Evolutionary conservation across 2,888 invertebrate genomes (phyloP), one percentile per base, ranked within the genome.

Genomic region (Melangyna quadrimaculata): DNA sequence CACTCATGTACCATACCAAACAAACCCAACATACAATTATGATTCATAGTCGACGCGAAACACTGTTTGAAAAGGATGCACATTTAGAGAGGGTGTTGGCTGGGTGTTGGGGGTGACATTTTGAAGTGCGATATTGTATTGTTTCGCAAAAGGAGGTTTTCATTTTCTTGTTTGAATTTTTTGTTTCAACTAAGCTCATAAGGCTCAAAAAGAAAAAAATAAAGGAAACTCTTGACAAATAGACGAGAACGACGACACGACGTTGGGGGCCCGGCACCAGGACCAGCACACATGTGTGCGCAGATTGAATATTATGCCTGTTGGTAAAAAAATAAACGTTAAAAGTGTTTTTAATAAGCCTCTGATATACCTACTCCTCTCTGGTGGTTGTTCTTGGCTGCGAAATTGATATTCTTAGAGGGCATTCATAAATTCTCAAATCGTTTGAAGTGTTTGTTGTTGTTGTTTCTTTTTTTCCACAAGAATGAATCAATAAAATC

Each of bases 41-140:
- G 80, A 77, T 59, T 75, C 69, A n/a, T n/a, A 79, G 14, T n/a
- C 74, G 48, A 75, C 63, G 80, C 63, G 43, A 80, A 71, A 71
- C 70, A 37, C 53, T 61, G 35, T 53, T 73, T 48, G 37, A 10
- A 32, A 61, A 80, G 6, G 65, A 59, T 82, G 69, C 69, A 55
- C 63, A 55, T 75, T 74, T 40, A 65, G 48, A 69, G 40, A 45
- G 81, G 65, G 37, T 57, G 55, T 57, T 32, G 8, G 17, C 9
- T 12, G 19, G 35, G 43, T 70, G 80, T 57, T 80, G 84, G 45
- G 74, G 84, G 45, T 84, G 84, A 84, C 80, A 80, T 84, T 67
- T 80, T 75, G 45, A 84, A 84, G 80, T 84, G 84, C 61, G 65
- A 80, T 77, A 80, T 80, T 65, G 71, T 75, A 75, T 74, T 79